These are phyloP conservation scores for Loripinus fragilis DNA, from an alignment of 2,888 invertebrate species.

Conservation along the genomic window DNA sequence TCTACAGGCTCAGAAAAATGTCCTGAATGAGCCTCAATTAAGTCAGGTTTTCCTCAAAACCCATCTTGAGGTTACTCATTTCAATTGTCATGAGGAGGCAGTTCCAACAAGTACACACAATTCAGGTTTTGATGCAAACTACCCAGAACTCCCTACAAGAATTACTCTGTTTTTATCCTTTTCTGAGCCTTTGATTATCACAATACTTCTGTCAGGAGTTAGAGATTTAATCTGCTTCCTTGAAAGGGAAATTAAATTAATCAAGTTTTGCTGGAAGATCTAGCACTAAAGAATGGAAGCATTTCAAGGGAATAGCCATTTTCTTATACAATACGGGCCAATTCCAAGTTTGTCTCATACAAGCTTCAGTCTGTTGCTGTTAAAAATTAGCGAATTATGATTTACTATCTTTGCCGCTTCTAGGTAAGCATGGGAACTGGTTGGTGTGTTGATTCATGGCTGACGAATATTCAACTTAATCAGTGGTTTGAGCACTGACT, in stretches of 20 bases:
- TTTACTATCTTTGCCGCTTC: too few relatives aligned
- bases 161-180: too few relatives aligned
- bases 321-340: neutral
- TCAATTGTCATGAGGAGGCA: neutral
- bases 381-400: too few relatives aligned
- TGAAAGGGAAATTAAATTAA: constrained; percentile 19
- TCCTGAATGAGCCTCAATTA: neutral
- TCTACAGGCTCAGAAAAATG: neutral
- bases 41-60: neutral
- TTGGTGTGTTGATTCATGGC: too few relatives aligned
- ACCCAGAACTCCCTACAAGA: too few relatives aligned
- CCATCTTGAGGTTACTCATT: neutral
- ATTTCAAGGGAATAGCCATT: constrained; percentile 1
- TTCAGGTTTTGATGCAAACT: neutral
- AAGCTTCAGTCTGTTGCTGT: too few relatives aligned
- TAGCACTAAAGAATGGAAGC: neutral
- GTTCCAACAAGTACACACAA: neutral
- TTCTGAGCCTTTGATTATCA: too few relatives aligned
- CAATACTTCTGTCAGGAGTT: constrained; percentile 4
- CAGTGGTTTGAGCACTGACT: too few relatives aligned
- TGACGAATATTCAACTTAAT: too few relatives aligned
- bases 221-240: constrained; percentile 13
- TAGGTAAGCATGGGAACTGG: too few relatives aligned
- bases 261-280: constrained; percentile 4
- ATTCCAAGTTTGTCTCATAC: neutral